phyloP scores from a whole-genome alignment of 2,797 vertebrate species.

The Sternarchorhynchus goeldii region DNA sequence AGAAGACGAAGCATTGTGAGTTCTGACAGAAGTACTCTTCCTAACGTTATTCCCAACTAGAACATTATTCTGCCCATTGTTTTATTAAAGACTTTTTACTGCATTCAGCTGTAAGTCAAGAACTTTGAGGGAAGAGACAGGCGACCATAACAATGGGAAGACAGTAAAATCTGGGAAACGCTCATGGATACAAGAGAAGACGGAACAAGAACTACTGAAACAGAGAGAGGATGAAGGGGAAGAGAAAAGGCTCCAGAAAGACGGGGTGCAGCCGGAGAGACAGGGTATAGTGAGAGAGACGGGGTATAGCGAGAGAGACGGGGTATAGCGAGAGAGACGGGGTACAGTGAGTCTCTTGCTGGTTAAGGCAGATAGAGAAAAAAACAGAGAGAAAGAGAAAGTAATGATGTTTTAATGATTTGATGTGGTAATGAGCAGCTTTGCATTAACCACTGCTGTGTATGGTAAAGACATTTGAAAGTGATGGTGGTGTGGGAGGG shows the following conservation, averaged over 20 bases:
- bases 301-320: conserved; percentile 11
- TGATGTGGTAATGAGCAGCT: conserved; percentile 39
- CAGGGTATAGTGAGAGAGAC: not conserved
- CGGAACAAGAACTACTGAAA: conserved; percentile 2
- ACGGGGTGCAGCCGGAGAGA: not conserved
- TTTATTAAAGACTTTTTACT: conserved; percentile 36
- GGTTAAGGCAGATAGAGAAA: not conserved
- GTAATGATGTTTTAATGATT: conserved; percentile 42
- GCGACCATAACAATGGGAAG: not conserved
- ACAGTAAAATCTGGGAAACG: too few relatives aligned
- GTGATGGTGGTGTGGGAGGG: conserved; percentile 9
- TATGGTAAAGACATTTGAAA: conserved; percentile 11
- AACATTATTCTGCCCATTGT: conserved; percentile 10
- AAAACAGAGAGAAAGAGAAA: not conserved
- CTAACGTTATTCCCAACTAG: not conserved
- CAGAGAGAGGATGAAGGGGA: too few relatives aligned
- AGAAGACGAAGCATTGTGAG: conserved; percentile 19
- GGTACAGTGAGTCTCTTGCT: not conserved
- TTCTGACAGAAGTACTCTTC: conserved; percentile 32
- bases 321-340: conserved; percentile 13
- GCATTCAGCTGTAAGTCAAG: conserved; percentile 28
- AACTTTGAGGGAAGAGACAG: conserved; percentile 1
- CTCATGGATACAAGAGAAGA: too few relatives aligned
- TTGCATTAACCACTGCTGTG: conserved; percentile 5
- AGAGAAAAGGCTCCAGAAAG: too few relatives aligned